Base-by-base conservation (phyloP, 2,113 vertebrate genomes). In the Arenaria interpres region DNA sequence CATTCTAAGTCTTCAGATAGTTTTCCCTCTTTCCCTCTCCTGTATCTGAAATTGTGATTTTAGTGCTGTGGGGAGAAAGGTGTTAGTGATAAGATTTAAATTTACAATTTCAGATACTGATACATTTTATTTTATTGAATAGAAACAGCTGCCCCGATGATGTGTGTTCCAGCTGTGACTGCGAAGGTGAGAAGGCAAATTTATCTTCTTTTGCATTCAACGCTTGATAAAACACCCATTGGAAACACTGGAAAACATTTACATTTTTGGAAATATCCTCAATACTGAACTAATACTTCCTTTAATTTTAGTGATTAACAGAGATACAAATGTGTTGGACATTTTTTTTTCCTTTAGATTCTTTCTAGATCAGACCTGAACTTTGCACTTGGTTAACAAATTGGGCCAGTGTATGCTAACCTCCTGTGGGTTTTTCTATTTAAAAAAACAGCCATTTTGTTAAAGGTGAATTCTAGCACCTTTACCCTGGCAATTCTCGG, bases 331-430 rank as follows among this genome's bases (percentile, higher is more conserved):
- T 4, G 25, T 2, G 2, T 17, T 53, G 37, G 24, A 35, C 27
- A 14, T 1, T 11, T 51, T 82, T 39, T 63, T 81, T 66, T 75
- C 39, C 41, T 71, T 88, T 32, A 76, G 11, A 41, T 41, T 59
- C 23, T 24, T 73, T 79, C 48, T 43, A n/a, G 4, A 16, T 67
- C n/a, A 53, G 43, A 20, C 35, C 62, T 43, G 19, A 72, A 35
- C 45, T 50, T 64, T 5, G 19, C n/a, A 14, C 35, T 45, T 8
- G 18, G 8, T 33, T 57, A 91, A 66, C 7, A 48, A 75, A 41
- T 5, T 0, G 1, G 9, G n/a, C 10, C n/a, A 67, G 28, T 12
- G 39, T 67, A 30, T 1, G 0, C 7, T 24, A 33, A 43, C 15
- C 20, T 60, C 66, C n/a, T 20, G 8, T 2, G 22, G 15, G 4